Percentiles rank a stretch among this genome's conserved stretches.
Conservation (phyloP, 2,797 vertebrate genomes). For the Micromesistius poutassou region DNA sequence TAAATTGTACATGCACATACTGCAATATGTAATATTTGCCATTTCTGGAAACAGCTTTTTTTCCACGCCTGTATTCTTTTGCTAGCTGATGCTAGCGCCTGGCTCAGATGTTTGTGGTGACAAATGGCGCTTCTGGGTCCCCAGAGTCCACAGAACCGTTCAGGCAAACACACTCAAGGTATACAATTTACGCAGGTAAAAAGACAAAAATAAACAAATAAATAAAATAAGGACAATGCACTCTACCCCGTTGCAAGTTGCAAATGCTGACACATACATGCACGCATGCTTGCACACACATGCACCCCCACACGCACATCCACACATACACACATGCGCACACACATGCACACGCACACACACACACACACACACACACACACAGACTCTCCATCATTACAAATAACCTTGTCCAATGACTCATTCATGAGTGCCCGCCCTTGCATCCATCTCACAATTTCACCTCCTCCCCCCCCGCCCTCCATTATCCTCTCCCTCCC, state of each 20-base stretch:
- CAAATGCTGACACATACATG: neutral
- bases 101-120: constrained; percentile 16
- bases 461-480: neutral
- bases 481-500: neutral
- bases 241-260: neutral
- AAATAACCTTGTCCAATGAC: constrained; percentile 36
- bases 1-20: neutral
- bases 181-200: neutral
- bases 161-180: constrained; percentile 21
- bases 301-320: neutral
- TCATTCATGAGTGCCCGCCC: constrained; percentile 15
- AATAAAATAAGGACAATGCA: neutral
- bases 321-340: constrained; percentile 17
- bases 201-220: neutral
- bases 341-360: constrained; percentile 23
- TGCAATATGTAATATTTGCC: neutral
- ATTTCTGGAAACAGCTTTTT: neutral
- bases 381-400: constrained; percentile 8
- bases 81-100: neutral
- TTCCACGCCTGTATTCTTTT: neutral
- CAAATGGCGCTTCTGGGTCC: constrained; percentile 29
- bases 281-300: constrained; percentile 21
- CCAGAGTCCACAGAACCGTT: constrained; percentile 37
- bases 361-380: constrained; percentile 18
- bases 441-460: constrained; percentile 27